These are phyloP conservation scores for Harpalus rufipes DNA, from an alignment of 2,888 invertebrate species.

Conservation along the genomic window DNA sequence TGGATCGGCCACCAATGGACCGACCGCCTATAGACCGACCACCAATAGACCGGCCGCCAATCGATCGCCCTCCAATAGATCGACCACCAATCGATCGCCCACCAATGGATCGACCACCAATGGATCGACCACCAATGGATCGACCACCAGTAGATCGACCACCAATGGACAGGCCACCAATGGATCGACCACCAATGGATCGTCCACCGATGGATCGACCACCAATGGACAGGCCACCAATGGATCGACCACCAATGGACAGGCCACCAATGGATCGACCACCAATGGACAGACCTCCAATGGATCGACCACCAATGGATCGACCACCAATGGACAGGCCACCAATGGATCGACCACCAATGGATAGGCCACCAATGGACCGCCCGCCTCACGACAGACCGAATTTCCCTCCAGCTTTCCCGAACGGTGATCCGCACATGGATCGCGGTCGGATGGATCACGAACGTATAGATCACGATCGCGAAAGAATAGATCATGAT, in stretches of 20 bases:
- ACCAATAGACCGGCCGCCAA: conserved; percentile 47
- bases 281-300: neutral
- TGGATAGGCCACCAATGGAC: conserved; percentile 52
- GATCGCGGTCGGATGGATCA: conserved; percentile 69
- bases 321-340: neutral
- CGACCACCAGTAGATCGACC: neutral
- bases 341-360: conserved; percentile 64
- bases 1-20: conserved; percentile 68
- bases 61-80: conserved; percentile 68
- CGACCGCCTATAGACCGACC: conserved; percentile 46
- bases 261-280: conserved; percentile 67
- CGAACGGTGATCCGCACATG: conserved; percentile 71
- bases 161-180: conserved; percentile 68
- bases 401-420: conserved; percentile 72
- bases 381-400: conserved; percentile 68
- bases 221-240: conserved; percentile 68
- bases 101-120: conserved; percentile 71
- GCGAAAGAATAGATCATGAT: conserved; percentile 71
- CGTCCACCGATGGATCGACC: neutral
- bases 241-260: conserved; percentile 70
- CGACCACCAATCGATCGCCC: conserved; percentile 69
- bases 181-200: neutral
- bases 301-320: conserved; percentile 68
- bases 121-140: neutral
- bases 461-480: conserved; percentile 71